Evolutionary conservation across 2,113 vertebrate genomes (phyloP), one percentile per base, ranked within the genome.

Genomic region (Antechinus flavipes): DNA sequence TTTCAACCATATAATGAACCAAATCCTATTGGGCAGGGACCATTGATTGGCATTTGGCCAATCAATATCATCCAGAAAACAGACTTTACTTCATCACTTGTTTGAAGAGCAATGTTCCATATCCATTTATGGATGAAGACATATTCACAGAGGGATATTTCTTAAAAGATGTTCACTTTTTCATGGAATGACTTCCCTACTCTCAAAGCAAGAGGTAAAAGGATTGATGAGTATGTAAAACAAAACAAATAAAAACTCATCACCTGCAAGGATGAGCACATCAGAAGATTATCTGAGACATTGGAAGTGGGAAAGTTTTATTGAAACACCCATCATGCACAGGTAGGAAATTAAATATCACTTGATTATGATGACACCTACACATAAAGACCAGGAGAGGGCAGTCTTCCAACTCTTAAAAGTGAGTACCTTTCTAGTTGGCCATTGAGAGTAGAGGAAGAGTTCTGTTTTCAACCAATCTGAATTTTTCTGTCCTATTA

Each of bases 371-470:
- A 7, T 55, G 22, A 9, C 4, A 93, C 47, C 89, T 90, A 50
- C 35, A 23, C 9, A 10, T 2, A 3, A 1, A 76, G 92, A 58
- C 97, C 97, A 97, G 97, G 61, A 97, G 96, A 93, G 97, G 97
- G 96, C 97, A 97, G 95, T 93, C 91, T 53, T 54, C 91, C 96
- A 56, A 94, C 92, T 96, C n/a, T 46, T 27, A 91, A 95, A 91
- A 90, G 25, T 3, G 6, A 26, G n/a, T 23, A 26, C 26, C 4
- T 90, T 8, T 61, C 91, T 84, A 84, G 35, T 52, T 54, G 53
- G 55, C 26, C 84, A 91, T 24, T 23, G n/a, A 84, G n/a, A 42
- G n/a, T 84, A 42, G 27, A 3, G 68, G 25, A 84, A 47, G 49
- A 52, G 22, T 24, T 24, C n/a, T 30, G 3, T 53, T 14, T 94